A percentile compares a stretch with the other conserved stretches of the same genome.
Conservation (phyloP, 2,113 vertebrate genomes). For the Rhinoptilus africanus region DNA sequence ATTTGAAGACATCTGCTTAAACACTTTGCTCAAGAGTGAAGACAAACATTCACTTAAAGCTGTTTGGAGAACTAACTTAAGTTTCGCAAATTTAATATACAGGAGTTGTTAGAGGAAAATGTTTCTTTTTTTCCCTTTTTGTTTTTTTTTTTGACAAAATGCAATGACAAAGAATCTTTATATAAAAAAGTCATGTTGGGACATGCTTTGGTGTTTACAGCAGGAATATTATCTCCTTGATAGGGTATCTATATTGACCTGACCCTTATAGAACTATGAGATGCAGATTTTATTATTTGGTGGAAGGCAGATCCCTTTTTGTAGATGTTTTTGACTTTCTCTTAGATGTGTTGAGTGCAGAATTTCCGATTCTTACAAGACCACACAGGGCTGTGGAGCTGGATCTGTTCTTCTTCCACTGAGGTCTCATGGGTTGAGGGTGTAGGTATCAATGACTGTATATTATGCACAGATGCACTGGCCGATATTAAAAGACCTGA, state of each 20-base stretch:
- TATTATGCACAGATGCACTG: not conserved
- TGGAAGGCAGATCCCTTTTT: not conserved
- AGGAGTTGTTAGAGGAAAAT: not conserved
- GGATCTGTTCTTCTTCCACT: not conserved
- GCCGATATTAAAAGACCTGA: not conserved
- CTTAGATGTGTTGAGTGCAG: not conserved
- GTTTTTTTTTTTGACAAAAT: not conserved
- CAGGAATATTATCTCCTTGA: not conserved
- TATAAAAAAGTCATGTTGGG: not conserved
- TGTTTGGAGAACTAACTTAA: not conserved
- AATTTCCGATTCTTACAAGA: not conserved
- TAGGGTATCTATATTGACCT: rapidly evolving
- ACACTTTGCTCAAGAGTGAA: not conserved
- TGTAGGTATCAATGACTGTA: not conserved
- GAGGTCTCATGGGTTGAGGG: not conserved
- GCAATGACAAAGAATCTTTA: not conserved
- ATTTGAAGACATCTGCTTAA: conserved; percentile 8
- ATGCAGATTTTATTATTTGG: not conserved
- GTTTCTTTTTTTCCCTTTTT: rapidly evolving
- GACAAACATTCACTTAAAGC: not conserved
- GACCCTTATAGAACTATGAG: not conserved
- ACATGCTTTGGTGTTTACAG: not conserved
- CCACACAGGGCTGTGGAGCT: not conserved
- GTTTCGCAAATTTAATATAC: not conserved
- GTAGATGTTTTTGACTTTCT: rapidly evolving